Evolutionary conservation across 2,888 invertebrate species (phyloP), one percentile per base, ranked within the genome.

Genomic region (Acronicta aceris): DNA sequence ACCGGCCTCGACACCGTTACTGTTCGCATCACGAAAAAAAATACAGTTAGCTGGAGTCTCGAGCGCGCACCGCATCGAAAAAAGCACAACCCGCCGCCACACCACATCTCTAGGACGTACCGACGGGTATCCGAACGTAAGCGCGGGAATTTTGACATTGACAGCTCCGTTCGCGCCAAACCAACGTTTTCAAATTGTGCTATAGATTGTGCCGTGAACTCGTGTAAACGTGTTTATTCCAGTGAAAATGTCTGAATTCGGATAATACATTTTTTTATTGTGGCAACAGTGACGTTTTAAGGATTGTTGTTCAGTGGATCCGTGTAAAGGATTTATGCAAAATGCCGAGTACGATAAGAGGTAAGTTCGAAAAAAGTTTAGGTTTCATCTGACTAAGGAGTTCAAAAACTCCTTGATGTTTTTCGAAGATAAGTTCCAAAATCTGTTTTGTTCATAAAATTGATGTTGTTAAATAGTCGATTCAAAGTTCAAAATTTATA

Each of bases 301-400:
- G 73, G 79, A 84, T 85, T 85, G 77, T 85, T 82, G 76, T 73
- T 77, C 69, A 78, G 79, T 79, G 73, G 70, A 67, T 60, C 63
- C 50, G 50, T 56, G 74, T 51, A 65, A 76, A 88, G 89, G 91
- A 90, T 89, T 83, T 82, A 84, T 76, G 74, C 89, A 94, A 91
- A 88, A 95, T 95, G 95, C 95, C 95, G 67, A 95, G 95, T 79
- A 95, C 95, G 72, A 95, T 95, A 81, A 78, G 95, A 95, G 95
- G 95, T 95, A 75, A 89, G 91, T 86, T 72, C 48, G 7, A 38
- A 38, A 36, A 62, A 61, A 76, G 21, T 21, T 21, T 27, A 6
- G 27, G 5, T 27, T 27, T 27, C 27, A 7, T 21, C 21, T 27
- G 21, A 21, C 36, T 13, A 68, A 54, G 17, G 2, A 51, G 47